These are phyloP conservation scores for Drosophila hamatofila DNA, from an alignment of 2,888 invertebrate genomes.

Conservation along the genomic window DNA sequence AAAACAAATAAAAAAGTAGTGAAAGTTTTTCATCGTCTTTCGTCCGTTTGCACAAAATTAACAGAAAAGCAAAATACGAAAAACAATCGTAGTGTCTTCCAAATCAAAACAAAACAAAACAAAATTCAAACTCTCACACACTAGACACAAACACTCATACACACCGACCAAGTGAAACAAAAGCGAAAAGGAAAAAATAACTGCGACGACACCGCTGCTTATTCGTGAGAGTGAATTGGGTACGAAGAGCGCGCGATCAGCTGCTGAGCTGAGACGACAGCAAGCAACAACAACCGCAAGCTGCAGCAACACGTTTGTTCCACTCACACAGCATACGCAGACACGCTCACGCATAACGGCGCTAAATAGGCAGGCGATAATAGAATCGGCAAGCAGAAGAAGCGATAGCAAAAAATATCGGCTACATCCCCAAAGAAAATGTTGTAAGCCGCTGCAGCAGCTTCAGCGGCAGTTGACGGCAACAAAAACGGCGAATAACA, in stretches of 20 bases:
- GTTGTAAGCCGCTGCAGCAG: slow-evolving; percentile 44
- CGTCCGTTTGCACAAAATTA: slow-evolving; percentile 76
- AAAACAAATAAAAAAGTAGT: slow-evolving; percentile 68
- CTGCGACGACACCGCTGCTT: slow-evolving; percentile 9
- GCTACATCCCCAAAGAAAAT: slow-evolving; percentile 46
- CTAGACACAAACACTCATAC: slow-evolving; percentile 6
- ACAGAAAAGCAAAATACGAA: slow-evolving; percentile 72
- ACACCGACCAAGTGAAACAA: slow-evolving; percentile 31
- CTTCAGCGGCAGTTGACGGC: slow-evolving; percentile 18
- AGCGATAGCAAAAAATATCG: slow-evolving; percentile 13
- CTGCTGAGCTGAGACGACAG: slow-evolving; percentile 15
- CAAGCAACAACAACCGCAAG: slow-evolving; percentile 4
- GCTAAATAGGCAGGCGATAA: slow-evolving; percentile 19
- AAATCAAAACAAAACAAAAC: slow-evolving; percentile 32
- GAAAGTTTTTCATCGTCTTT: slow-evolving; percentile 76
- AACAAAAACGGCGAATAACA: slow-evolving; percentile 58
- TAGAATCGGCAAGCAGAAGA: slow-evolving; percentile 31
- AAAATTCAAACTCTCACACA: slow-evolving; percentile 16
- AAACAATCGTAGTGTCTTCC: slow-evolving; percentile 51
- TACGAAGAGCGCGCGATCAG: slow-evolving; percentile 24
- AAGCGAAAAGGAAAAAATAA: slow-evolving; percentile 25
- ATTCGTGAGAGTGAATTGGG: slow-evolving; percentile 28
- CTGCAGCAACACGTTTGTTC: slow-evolving; percentile 3
- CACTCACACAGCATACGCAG: neutral
- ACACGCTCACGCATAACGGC: slow-evolving; percentile 16